These are phyloP conservation scores for Rhinogobio ventralis DNA, from an alignment of 2,797 vertebrate species.

Conservation along the genomic window DNA sequence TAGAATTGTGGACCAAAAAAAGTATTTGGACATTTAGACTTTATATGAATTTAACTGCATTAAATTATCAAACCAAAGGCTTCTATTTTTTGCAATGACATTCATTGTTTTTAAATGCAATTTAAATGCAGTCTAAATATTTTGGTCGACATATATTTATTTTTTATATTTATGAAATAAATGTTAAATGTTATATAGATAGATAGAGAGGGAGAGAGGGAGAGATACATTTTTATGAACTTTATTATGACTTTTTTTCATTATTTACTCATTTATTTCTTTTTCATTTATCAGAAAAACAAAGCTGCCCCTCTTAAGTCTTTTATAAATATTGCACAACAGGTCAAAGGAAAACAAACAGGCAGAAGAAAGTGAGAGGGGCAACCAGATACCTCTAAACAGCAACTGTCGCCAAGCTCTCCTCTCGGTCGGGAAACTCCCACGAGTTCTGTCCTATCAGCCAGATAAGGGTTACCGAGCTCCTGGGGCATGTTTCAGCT, in stretches of 20 bases:
- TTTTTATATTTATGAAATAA: background rate
- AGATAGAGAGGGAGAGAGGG: background rate
- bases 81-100: background rate
- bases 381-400: conserved; percentile 76
- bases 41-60: background rate
- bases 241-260: background rate
- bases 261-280: background rate
- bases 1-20: background rate
- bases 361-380: conserved; percentile 66
- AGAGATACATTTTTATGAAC: no score
- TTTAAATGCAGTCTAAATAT: background rate
- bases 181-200: background rate
- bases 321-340: conserved; percentile 82
- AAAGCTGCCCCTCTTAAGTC: conserved; percentile 78
- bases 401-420: conserved; percentile 71
- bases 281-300: background rate
- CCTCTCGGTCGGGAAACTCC: conserved; percentile 51
- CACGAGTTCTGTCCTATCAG: conserved; percentile 58
- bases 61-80: background rate
- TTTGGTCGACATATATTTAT: background rate
- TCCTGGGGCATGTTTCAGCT: conserved; percentile 58
- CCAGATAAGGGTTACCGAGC: conserved; percentile 62
- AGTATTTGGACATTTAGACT: background rate
- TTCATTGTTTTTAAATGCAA: background rate
- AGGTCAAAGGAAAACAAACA: conserved; percentile 74